Evolutionary conservation across 2,113 vertebrate genomes (phyloP).

Genomic region (Oriolus oriolus): DNA sequence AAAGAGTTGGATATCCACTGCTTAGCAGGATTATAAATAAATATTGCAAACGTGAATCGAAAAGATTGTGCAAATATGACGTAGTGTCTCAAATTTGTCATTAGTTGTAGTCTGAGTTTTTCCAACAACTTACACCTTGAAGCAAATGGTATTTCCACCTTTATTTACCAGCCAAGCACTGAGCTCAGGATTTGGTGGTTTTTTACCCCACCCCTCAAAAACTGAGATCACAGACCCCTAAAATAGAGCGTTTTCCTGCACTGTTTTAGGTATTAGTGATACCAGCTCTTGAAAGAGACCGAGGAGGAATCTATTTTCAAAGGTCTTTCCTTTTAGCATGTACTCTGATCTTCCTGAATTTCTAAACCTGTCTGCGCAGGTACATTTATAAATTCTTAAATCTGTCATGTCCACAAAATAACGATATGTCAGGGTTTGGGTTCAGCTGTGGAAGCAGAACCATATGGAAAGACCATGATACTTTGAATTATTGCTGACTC

Average conservation of each 20-base stretch:
- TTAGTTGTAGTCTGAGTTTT: neutral
- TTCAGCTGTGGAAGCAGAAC: neutral
- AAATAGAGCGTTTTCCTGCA: neutral
- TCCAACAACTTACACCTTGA: neutral
- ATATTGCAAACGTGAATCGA: neutral
- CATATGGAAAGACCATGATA: neutral
- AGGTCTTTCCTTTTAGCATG: neutral
- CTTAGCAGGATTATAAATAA: neutral
- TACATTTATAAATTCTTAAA: neutral
- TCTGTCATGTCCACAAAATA: neutral
- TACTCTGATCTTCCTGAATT: neutral
- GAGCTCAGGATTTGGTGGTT: neutral
- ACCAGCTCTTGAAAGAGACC: neutral
- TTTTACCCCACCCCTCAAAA: neutral
- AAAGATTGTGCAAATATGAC: neutral
- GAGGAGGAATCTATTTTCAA: neutral
- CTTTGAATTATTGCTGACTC: neutral
- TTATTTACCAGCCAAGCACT: constrained; percentile 1
- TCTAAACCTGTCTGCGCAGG: neutral
- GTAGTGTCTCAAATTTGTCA: neutral
- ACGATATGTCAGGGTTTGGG: neutral
- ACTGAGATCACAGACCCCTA: neutral
- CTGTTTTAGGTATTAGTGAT: neutral
- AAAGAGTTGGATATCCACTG: neutral
- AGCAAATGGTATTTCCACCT: neutral